Base-by-base conservation (phyloP, 2,888 invertebrate species). In the Teinopalpus imperialis region DNA sequence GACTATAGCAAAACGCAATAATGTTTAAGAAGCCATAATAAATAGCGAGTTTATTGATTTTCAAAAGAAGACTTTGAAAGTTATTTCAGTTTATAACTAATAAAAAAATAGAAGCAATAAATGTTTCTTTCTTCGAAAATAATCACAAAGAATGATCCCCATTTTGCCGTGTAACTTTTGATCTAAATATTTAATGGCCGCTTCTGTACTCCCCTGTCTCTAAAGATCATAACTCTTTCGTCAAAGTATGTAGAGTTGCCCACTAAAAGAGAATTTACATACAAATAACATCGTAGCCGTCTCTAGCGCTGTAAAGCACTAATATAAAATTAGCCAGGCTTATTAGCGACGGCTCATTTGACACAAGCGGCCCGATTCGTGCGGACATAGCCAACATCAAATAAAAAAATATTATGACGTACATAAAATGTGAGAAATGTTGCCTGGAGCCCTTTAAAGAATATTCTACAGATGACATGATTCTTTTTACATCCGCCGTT, bases 291-390 rank as follows among this genome's bases (percentile, higher is more conserved):
- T 20, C 35, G 40, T 10, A 9, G 24, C 18, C n/a, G n/a, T 18
- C 29, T 35, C 35, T 40, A 40, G 29, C 31, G 14, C 16, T 37
- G 20, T 24, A 46, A 34, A 45, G 21, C 21, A 31, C 26, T 35
- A 31, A 52, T 51, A 40, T 55, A 60, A 54, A 59, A 54, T 60
- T 57, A 61, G 59, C 49, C 44, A 21, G 23, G 50, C 60, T 59
- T 57, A 63, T 63, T 63, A 63, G 61, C 52, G 53, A 50, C 50
- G 52, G 47, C 43, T 47, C 60, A 54, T 63, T 63, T 53, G 54
- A 43, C 23, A 21, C 41, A 53, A 50, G 48, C 50, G 46, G 40
- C 43, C 51, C 49, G 43, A 49, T 43, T 49, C 41, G 16, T 35
- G 9, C 27, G 32, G 54, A 50, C 53, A 47, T 44, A 42, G 37